Conservation (phyloP, 1,140 invertebrate species). For the Diprion similis region DNA sequence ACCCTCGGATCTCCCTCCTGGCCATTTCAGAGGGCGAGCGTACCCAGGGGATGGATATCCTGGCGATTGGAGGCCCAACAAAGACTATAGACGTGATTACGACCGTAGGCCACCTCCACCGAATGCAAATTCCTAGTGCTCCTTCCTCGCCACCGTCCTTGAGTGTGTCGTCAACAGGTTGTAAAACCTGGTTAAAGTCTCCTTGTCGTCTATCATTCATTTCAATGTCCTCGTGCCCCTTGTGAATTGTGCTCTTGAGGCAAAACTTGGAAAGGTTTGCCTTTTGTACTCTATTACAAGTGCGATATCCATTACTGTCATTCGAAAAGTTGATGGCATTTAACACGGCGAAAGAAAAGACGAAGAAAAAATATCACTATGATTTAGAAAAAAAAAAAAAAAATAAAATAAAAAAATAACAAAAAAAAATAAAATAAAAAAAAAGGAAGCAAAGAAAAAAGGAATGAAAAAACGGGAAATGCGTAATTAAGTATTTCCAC, state of each 20-base stretch:
- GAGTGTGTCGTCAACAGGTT: conserved; percentile 44
- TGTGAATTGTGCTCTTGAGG: conserved; percentile 12
- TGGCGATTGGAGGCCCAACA: conserved; percentile 57
- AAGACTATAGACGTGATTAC: conserved; percentile 66
- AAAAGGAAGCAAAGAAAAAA: background rate
- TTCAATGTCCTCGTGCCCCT: background rate
- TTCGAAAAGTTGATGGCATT: conserved; percentile 26
- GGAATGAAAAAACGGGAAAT: background rate
- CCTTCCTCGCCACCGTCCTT: conserved; percentile 48
- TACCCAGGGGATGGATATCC: conserved; percentile 51
- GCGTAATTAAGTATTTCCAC: no score
- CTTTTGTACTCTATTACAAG: background rate
- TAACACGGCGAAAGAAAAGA: conserved; percentile 39
- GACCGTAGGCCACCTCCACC: conserved; percentile 61
- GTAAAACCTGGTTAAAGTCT: conserved; percentile 26
- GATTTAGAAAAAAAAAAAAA: conserved; percentile 1
- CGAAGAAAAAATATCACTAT: background rate
- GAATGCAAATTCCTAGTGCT: conserved; percentile 57
- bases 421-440: background rate
- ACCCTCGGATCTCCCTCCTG: conserved; percentile 47
- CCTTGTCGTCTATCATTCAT: background rate
- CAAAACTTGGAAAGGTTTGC: conserved; percentile 11
- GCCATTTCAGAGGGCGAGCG: conserved; percentile 51
- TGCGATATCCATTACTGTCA: background rate
- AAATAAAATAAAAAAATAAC: background rate